phyloP scores from a whole-genome alignment of 2,797 vertebrate species.

The Cygnus olor region DNA sequence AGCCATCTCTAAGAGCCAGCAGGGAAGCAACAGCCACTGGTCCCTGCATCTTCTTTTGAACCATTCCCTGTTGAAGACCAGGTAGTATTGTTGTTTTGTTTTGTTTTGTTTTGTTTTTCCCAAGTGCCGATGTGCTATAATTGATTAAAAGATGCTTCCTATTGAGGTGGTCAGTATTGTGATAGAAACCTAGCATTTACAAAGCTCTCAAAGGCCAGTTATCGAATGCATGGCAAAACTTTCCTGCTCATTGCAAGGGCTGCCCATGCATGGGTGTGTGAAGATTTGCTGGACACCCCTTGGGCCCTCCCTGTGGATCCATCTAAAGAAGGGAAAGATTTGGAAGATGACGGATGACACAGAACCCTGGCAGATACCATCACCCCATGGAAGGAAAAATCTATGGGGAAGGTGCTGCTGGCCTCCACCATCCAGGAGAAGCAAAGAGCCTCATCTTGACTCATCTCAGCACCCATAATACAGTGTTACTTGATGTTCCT shows the following conservation, averaged over 20 bases:
- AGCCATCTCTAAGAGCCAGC: background rate
- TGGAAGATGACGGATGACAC: background rate
- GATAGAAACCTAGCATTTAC: background rate
- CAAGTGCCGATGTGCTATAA: background rate
- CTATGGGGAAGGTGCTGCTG: background rate
- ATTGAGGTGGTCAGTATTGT: background rate
- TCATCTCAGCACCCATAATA: background rate
- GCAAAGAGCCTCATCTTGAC: background rate
- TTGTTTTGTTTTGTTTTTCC: background rate
- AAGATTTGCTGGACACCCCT: background rate
- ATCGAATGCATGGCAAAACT: background rate
- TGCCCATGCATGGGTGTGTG: rapidly evolving
- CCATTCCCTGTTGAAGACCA: background rate
- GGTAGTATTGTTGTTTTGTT: rapidly evolving
- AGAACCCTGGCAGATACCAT: background rate
- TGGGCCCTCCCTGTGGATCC: rapidly evolving
- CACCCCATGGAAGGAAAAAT: background rate
- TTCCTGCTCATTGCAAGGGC: background rate
- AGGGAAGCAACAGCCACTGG: background rate
- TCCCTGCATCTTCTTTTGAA: background rate
- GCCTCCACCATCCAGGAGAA: background rate
- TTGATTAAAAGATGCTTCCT: background rate
- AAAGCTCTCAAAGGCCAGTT: background rate
- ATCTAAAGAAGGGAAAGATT: background rate
- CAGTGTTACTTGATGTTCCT: background rate